Conservation (phyloP, 2,797 vertebrate genomes). For the Arrhamphus sclerolepis region DNA sequence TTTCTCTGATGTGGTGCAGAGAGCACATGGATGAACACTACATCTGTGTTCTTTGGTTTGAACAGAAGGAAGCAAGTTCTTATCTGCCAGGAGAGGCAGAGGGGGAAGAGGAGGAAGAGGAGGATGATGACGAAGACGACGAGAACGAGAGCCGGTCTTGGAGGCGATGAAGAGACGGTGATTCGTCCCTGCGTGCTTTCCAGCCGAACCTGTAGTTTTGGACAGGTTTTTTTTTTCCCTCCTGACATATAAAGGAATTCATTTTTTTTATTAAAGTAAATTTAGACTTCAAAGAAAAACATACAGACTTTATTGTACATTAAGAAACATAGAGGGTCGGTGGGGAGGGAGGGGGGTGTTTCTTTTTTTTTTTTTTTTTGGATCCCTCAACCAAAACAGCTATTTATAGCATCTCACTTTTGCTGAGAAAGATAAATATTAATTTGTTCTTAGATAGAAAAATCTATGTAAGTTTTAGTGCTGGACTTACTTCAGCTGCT, state of each 20-base stretch:
- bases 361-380: slow-evolving; percentile 31
- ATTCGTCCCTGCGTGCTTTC: slow-evolving; percentile 14
- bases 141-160: slow-evolving; percentile 96
- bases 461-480: slow-evolving; percentile 73
- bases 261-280: slow-evolving; percentile 54
- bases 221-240: slow-evolving; percentile 2
- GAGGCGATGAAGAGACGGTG: slow-evolving; percentile 88
- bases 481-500: no score
- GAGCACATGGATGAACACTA: not conserved
- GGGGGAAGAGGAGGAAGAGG: slow-evolving; percentile 91
- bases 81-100: slow-evolving; percentile 92
- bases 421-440: slow-evolving; percentile 77
- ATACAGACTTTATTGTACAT: slow-evolving; percentile 48
- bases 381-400: slow-evolving; percentile 65
- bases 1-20: not conserved
- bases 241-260: slow-evolving; percentile 40
- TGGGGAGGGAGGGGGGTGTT: slow-evolving; percentile 39
- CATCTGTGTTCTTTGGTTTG: slow-evolving; percentile 1
- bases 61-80: slow-evolving; percentile 88
- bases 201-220: slow-evolving; percentile 44
- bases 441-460: slow-evolving; percentile 74
- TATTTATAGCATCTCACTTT: slow-evolving; percentile 79
- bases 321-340: slow-evolving; percentile 31
- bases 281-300: slow-evolving; percentile 64
- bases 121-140: slow-evolving; percentile 88